Conservation (phyloP, 2,888 invertebrate species). For the Iphiclides podalirius region DNA sequence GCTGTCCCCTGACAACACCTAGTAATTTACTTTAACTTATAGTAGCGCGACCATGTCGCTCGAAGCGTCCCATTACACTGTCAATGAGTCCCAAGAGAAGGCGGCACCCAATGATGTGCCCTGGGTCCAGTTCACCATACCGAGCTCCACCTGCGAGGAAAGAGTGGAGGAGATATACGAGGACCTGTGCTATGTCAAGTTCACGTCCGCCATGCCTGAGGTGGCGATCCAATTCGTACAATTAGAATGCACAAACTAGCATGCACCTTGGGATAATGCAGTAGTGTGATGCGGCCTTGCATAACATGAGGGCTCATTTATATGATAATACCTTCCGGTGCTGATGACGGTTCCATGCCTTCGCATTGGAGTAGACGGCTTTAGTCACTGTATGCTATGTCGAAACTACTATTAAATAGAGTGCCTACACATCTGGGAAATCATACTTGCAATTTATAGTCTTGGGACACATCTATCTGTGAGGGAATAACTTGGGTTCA, state of each 20-base stretch:
- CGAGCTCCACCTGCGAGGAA: slow-evolving; percentile 79
- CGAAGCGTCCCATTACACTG: slow-evolving; percentile 49
- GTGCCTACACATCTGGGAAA: too few species aligned
- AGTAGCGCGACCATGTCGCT: slow-evolving; percentile 53
- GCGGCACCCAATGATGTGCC: slow-evolving; percentile 64
- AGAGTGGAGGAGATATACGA: slow-evolving; percentile 92
- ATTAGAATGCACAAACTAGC: slow-evolving; percentile 16
- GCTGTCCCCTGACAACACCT: too few species aligned
- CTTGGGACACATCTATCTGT: too few species aligned
- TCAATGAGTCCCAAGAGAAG: slow-evolving; percentile 50
- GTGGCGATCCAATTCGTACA: too few species aligned
- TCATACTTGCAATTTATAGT: too few species aligned
- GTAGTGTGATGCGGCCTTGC: slow-evolving; percentile 12
- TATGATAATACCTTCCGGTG: slow-evolving; percentile 18
- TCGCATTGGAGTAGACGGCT: slow-evolving; percentile 1
- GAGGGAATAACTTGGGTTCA: too few species aligned
- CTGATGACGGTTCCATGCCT: not conserved
- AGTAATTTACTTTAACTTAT: too few species aligned
- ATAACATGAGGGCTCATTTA: slow-evolving; percentile 7
- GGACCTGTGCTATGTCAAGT: slow-evolving; percentile 92
- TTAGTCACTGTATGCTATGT: too few species aligned
- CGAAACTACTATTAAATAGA: too few species aligned
- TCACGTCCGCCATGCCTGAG: slow-evolving; percentile 85
- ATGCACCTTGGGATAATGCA: slow-evolving; percentile 12
- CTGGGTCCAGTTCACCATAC: slow-evolving; percentile 85